Percentiles rank a stretch among this genome's conserved stretches.
phyloP scores from a whole-genome alignment of 2,113 vertebrate genomes.

The Channa maculata region DNA sequence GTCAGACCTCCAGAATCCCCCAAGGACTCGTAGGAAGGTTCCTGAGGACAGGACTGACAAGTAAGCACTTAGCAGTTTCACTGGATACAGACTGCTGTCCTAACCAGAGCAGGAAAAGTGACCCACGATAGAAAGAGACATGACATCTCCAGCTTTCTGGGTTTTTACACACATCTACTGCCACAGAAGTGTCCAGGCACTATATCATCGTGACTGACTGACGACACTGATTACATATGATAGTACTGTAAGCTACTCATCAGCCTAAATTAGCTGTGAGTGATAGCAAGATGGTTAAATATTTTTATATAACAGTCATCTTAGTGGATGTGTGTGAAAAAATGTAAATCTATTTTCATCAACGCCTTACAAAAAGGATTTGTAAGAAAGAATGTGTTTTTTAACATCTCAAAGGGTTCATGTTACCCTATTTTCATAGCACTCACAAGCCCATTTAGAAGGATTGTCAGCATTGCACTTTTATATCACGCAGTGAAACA shows the following conservation, averaged over 20 bases:
- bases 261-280: conserved; percentile 56
- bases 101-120: conserved; percentile 45
- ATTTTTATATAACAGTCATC: conserved; percentile 73
- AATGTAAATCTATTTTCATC: conserved; percentile 62
- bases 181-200: conserved; percentile 38
- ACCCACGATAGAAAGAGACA: conserved; percentile 37
- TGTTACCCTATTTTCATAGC: conserved; percentile 50
- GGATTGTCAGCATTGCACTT: conserved; percentile 71
- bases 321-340: conserved; percentile 54
- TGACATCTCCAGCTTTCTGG: conserved; percentile 33
- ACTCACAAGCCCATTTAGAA: conserved; percentile 59
- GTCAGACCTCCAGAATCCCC: conserved; percentile 51
- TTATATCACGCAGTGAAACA: conserved; percentile 67
- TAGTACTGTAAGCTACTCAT: conserved; percentile 69
- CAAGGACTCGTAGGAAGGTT: conserved; percentile 15
- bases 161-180: conserved; percentile 46
- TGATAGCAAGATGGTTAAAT: conserved; percentile 68
- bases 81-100: conserved; percentile 42
- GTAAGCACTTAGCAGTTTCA: conserved; percentile 56
- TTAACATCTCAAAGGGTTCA: conserved; percentile 46
- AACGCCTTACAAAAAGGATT: conserved; percentile 78
- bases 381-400: conserved; percentile 72
- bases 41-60: conserved; percentile 24
- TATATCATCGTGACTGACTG: conserved; percentile 24
- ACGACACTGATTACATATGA: conserved; percentile 39